Base-by-base conservation (phyloP, 2,113 vertebrate genomes). In the Dendrocopos noguchii region DNA sequence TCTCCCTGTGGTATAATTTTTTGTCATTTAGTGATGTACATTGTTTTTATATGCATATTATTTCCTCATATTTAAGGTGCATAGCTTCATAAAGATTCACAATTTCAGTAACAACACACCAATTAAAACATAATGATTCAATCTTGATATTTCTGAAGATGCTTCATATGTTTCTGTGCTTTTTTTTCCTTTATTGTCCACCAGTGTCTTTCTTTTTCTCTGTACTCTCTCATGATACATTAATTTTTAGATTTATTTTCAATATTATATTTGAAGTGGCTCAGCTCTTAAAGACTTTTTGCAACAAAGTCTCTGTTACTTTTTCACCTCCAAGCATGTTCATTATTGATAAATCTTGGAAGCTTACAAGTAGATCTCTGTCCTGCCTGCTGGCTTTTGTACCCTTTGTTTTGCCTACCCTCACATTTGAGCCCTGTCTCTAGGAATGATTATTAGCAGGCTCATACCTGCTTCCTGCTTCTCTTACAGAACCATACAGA, bases 11-110 rank as follows among this genome's bases (percentile, higher is more conserved):
- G 63, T 34, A 11, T 18, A 10, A 39, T 60, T 81, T 78, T 78
- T 59, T 87, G 1, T 44, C n/a, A 4, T 74, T n/a, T 47, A 24
- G 4, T n/a, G 24, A 0, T 74, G 6, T 24, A 42, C 2, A 13
- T 29, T 56, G 12, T 1, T 24, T 87, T 74, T 4, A 24, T 44
- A 53, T 34, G 12, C 28, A 21, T 57, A 29, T 47, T 55, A 28
- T 65, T 57, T 74, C 31, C 19, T 71, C 6, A 63, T 8, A 52
- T 16, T 47, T 55, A 64, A 33, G 7, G 4, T 22, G 6, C 3
- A 77, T 72, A 82, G 44, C 2, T 34, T 7, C 5, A 15, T 39
- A 28, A 80, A 42, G 46, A 84, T 22, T 74, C 3, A 27, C 14
- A 25, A 4, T 73, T 89, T 75, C 39, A 89, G 6, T 56, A 57